These are phyloP conservation scores for Euthynnus affinis DNA, from an alignment of 2,797 vertebrate species.

Conservation along the genomic window DNA sequence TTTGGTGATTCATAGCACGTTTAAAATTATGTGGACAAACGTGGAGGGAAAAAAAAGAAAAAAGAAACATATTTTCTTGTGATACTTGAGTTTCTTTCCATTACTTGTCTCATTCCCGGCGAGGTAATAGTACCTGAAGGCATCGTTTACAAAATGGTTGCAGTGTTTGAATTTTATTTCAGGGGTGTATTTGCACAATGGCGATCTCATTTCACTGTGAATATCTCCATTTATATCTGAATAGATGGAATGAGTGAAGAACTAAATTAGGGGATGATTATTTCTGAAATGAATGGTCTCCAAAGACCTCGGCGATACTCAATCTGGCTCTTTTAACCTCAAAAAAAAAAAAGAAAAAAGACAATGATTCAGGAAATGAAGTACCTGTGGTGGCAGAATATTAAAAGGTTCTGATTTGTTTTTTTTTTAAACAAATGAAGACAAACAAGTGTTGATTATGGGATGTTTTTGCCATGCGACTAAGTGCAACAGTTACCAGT, in stretches of 20 bases:
- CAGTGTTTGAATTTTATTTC: slow-evolving; percentile 15
- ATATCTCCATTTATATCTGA: slow-evolving; percentile 27
- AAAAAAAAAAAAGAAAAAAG: slow-evolving; percentile 1
- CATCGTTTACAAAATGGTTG: slow-evolving; percentile 7
- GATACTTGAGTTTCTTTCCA: slow-evolving; percentile 19
- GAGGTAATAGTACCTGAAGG: slow-evolving; percentile 15
- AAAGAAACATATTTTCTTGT: neutral
- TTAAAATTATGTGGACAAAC: neutral
- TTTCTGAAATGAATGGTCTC: neutral
- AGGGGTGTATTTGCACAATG: slow-evolving; percentile 2
- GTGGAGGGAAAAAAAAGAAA: neutral
- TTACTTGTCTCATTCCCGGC: slow-evolving; percentile 15
- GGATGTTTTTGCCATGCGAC: neutral
- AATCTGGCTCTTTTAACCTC: neutral
- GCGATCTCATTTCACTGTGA: neutral
- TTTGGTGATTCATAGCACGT: neutral
- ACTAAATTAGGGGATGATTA: slow-evolving; percentile 8
- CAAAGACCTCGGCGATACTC: neutral
- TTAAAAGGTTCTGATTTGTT: neutral
- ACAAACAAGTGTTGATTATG: neutral
- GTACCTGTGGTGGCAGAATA: neutral
- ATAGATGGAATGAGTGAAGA: slow-evolving; percentile 22
- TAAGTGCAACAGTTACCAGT: neutral
- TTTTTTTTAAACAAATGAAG: neutral
- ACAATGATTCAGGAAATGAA: slow-evolving; percentile 16